phyloP scores from a whole-genome alignment of 2,888 invertebrate genomes.

The Entomobrya proxima region DNA sequence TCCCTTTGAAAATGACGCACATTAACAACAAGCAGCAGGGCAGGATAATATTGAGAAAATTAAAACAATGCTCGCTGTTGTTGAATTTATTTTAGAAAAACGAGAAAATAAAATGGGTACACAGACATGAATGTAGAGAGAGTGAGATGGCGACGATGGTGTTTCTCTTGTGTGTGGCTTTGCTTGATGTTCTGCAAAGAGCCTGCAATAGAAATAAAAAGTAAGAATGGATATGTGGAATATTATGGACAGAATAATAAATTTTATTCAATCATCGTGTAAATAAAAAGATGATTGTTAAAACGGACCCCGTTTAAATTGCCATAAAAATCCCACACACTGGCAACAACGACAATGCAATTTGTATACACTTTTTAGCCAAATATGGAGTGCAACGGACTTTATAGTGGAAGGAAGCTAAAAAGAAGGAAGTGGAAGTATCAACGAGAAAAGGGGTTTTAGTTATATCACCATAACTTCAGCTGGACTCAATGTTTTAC shows the following conservation, averaged over 20 bases:
- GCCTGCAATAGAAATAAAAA: not conserved
- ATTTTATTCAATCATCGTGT: constrained; percentile 5
- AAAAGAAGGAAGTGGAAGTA: not conserved
- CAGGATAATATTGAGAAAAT: not conserved
- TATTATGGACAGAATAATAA: not conserved
- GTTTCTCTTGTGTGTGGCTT: not conserved
- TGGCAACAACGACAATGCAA: not conserved
- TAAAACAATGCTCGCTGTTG: not conserved
- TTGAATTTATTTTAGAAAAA: not conserved
- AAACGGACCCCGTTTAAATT: constrained; percentile 18
- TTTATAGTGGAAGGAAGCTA: not conserved
- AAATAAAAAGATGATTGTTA: not conserved
- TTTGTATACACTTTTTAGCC: not conserved
- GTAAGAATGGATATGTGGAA: not conserved
- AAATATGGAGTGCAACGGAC: constrained; percentile 1
- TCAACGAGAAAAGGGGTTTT: not conserved
- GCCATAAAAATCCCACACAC: constrained; percentile 8
- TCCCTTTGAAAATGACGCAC: too few relatives aligned
- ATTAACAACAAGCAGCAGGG: not conserved
- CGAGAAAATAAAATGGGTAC: not conserved
- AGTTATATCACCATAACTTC: not conserved
- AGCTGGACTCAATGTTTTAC: not conserved
- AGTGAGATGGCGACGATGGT: not conserved
- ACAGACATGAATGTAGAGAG: not conserved
- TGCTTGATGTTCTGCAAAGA: constrained; percentile 11